Conservation (phyloP, 2,888 invertebrate genomes). For the Synergus laeviventris region DNA sequence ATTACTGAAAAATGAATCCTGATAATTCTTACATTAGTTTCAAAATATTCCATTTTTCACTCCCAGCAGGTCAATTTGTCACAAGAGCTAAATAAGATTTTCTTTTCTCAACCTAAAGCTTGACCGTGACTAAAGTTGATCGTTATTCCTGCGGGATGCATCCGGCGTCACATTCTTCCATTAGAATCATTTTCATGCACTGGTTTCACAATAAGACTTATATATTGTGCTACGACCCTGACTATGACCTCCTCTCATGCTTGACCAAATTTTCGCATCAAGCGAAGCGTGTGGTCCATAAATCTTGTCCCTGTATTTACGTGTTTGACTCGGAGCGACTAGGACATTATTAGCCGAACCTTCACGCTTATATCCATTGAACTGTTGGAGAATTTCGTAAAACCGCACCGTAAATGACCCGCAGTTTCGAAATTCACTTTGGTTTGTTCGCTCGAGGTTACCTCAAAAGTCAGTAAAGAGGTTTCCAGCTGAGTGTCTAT, state of each 20-base stretch:
- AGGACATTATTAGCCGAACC: slow-evolving; percentile 39
- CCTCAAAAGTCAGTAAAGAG: slow-evolving; percentile 16
- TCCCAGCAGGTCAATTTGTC: neutral
- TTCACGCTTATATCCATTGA: slow-evolving; percentile 34
- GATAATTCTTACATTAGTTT: neutral
- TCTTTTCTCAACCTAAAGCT: slow-evolving; percentile 37
- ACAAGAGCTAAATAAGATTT: slow-evolving; percentile 12
- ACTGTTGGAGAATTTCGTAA: slow-evolving; percentile 41
- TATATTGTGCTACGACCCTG: slow-evolving; percentile 19
- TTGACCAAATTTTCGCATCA: slow-evolving; percentile 52
- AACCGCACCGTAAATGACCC: slow-evolving; percentile 43
- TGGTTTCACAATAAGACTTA: slow-evolving; percentile 35
- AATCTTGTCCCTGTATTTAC: slow-evolving; percentile 72
- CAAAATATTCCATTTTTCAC: neutral
- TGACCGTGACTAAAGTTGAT: slow-evolving; percentile 13
- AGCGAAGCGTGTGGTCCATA: slow-evolving; percentile 64
- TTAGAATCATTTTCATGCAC: slow-evolving; percentile 32
- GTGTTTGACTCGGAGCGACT: slow-evolving; percentile 64
- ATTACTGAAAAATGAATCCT: too few relatives aligned
- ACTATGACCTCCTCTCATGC: slow-evolving; percentile 25
- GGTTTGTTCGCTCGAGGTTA: slow-evolving; percentile 29
- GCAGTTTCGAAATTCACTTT: slow-evolving; percentile 40
- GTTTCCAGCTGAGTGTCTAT: slow-evolving; percentile 13
- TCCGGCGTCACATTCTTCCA: slow-evolving; percentile 7
- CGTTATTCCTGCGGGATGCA: slow-evolving; percentile 28